Evolutionary conservation across 1,140 invertebrate genomes (phyloP).

Genomic region (Neodiprion pinetum): DNA sequence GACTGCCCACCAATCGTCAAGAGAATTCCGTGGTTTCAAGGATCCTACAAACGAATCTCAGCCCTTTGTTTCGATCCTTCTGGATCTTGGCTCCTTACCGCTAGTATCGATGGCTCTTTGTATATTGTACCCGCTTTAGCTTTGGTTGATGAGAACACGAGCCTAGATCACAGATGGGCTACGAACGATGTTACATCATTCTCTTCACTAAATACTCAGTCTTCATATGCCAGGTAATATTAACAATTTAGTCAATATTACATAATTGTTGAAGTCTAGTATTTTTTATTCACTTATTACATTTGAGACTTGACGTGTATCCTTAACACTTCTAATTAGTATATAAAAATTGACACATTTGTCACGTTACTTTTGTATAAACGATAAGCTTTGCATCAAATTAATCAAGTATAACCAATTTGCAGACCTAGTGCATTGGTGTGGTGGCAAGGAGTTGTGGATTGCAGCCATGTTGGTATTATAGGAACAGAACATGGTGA

Average conservation of each 20-base stretch:
- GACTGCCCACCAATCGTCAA: slow-evolving; percentile 64
- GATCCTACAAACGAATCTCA: slow-evolving; percentile 66
- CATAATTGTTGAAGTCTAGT: not conserved
- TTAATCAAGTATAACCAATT: slow-evolving; percentile 38
- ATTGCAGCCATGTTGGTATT: slow-evolving; percentile 70
- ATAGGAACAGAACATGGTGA: slow-evolving; percentile 77
- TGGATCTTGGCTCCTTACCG: slow-evolving; percentile 72
- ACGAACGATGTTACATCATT: slow-evolving; percentile 63
- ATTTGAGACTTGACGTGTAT: not conserved
- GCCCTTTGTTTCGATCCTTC: slow-evolving; percentile 74
- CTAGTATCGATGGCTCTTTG: slow-evolving; percentile 67
- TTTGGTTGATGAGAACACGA: slow-evolving; percentile 63
- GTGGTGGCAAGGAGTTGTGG: slow-evolving; percentile 76
- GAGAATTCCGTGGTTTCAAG: slow-evolving; percentile 72
- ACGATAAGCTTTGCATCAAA: slow-evolving; percentile 23
- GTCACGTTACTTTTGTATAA: not conserved
- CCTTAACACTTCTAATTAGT: not conserved
- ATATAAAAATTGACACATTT: not conserved
- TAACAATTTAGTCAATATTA: slow-evolving; percentile 1
- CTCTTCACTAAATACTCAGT: slow-evolving; percentile 59
- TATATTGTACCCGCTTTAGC: slow-evolving; percentile 69
- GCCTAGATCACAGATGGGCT: slow-evolving; percentile 68
- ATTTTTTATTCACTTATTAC: not conserved
- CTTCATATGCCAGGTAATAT: slow-evolving; percentile 62
- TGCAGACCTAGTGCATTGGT: slow-evolving; percentile 62